A percentile compares a stretch with the other conserved stretches of the same genome.
These are phyloP conservation scores for human (Homo sapiens) DNA, from an alignment of 2,113 vertebrate species.

Conservation along the genomic window DNA sequence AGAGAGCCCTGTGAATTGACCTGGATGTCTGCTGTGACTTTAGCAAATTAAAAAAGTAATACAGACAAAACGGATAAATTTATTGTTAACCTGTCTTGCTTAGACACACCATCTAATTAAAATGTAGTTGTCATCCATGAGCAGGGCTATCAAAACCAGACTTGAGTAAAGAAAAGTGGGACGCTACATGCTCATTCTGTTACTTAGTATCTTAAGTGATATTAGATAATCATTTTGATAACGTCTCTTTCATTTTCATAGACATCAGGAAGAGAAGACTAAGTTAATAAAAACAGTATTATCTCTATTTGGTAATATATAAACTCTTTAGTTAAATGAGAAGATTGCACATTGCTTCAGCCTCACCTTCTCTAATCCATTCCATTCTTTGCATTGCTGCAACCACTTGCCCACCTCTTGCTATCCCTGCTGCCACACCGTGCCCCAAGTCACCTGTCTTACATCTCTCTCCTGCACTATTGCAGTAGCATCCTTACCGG, in stretches of 20 bases:
- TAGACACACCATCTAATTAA: background rate
- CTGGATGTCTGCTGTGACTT: background rate
- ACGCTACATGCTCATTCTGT: background rate
- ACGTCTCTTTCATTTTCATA: background rate
- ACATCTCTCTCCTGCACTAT: background rate
- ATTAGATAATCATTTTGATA: background rate
- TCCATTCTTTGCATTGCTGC: background rate
- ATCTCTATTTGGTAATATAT: background rate
- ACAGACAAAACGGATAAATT: background rate
- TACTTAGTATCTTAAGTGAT: background rate
- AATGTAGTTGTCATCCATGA: background rate
- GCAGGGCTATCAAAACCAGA: background rate
- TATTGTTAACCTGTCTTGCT: background rate
- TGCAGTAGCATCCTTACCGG: background rate
- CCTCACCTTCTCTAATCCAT: background rate
- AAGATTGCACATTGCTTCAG: background rate
- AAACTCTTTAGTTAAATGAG: background rate
- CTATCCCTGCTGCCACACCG: background rate
- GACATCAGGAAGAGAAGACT: background rate
- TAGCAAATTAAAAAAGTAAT: slow-evolving; percentile 35
- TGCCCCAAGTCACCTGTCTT: background rate
- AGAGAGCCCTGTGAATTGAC: background rate
- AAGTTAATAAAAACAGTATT: background rate
- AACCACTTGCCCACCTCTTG: background rate
- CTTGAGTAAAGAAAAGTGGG: background rate